Evolutionary conservation across 64 coral and sea anemone species (phyloP).

Genomic region (Montipora sp.): DNA sequence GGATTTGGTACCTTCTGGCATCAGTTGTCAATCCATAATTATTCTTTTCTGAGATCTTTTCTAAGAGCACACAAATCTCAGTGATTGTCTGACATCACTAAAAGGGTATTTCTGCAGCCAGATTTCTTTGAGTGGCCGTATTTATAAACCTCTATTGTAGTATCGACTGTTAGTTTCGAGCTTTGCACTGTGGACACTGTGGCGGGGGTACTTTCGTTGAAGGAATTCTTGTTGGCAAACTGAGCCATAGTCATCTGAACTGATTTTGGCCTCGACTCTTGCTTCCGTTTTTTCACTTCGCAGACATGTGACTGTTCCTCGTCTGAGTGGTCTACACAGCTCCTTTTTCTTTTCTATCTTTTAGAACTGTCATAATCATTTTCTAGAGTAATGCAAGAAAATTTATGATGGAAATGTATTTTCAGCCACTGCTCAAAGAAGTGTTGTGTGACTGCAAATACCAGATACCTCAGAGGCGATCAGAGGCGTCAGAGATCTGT

Average conservation of each 20-base stretch:
- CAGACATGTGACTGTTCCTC: background rate
- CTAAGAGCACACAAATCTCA: background rate
- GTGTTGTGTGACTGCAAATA: slow-evolving; percentile 4
- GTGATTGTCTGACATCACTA: background rate
- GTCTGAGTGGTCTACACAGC: slow-evolving; percentile 1
- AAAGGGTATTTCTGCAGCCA: slow-evolving; percentile 33
- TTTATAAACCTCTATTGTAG: background rate
- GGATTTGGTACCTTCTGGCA: slow-evolving; percentile 27
- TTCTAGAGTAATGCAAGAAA: too few relatives aligned
- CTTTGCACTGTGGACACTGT: too few relatives aligned
- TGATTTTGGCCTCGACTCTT: background rate
- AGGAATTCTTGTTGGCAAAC: too few relatives aligned
- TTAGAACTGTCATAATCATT: background rate
- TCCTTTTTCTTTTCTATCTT: slow-evolving; percentile 6
- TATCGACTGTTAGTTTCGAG: background rate
- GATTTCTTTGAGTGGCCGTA: slow-evolving; percentile 32
- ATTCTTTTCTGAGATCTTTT: slow-evolving; percentile 25
- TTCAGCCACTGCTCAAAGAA: background rate
- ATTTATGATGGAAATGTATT: background rate
- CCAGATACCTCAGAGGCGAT: background rate
- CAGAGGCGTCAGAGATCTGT: background rate
- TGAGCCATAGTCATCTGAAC: too few relatives aligned
- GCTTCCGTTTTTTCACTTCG: background rate
- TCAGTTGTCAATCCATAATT: slow-evolving; percentile 18
- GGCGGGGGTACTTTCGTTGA: too few relatives aligned